phyloP scores from a whole-genome alignment of 2,888 invertebrate genomes.

The Drosophila neutralis region DNA sequence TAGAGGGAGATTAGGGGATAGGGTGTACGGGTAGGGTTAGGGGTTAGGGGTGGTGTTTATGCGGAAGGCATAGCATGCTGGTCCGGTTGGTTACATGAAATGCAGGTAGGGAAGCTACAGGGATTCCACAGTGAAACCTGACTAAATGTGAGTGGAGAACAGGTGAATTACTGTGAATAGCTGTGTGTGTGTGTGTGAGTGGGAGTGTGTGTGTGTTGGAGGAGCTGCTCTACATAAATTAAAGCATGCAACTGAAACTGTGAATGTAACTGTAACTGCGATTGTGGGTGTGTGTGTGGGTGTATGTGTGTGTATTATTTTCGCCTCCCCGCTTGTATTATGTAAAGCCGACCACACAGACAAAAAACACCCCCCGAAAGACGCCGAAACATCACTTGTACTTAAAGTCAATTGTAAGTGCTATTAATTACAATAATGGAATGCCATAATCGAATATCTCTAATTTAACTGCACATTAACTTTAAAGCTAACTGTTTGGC shows the following conservation, averaged over 20 bases:
- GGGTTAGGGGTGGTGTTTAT: neutral
- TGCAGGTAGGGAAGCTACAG: constrained; percentile 26
- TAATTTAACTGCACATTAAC: neutral
- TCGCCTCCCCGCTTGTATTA: constrained; percentile 28
- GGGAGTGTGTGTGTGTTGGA: constrained; percentile 3
- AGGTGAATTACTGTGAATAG: constrained; percentile 23
- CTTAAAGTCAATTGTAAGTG: constrained; percentile 21
- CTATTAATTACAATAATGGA: constrained; percentile 28
- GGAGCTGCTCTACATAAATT: constrained; percentile 46
- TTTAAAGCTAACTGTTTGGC: neutral
- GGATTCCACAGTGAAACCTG: constrained; percentile 13
- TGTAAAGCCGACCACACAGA: constrained; percentile 11
- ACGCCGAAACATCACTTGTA: constrained; percentile 4
- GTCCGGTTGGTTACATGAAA: constrained; percentile 56
- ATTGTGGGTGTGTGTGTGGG: constrained; percentile 1
- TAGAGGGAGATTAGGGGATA: neutral
- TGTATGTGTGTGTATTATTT: constrained; percentile 33
- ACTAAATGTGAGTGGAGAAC: constrained; percentile 4
- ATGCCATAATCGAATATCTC: constrained; percentile 4
- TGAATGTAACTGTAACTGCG: neutral
- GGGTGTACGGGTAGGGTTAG: neutral
- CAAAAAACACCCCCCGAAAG: neutral
- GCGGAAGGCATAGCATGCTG: constrained; percentile 48
- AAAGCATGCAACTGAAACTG: constrained; percentile 21
- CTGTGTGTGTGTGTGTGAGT: neutral